Conservation (phyloP, 1,140 invertebrate species). For the Mercenaria mercenaria region DNA sequence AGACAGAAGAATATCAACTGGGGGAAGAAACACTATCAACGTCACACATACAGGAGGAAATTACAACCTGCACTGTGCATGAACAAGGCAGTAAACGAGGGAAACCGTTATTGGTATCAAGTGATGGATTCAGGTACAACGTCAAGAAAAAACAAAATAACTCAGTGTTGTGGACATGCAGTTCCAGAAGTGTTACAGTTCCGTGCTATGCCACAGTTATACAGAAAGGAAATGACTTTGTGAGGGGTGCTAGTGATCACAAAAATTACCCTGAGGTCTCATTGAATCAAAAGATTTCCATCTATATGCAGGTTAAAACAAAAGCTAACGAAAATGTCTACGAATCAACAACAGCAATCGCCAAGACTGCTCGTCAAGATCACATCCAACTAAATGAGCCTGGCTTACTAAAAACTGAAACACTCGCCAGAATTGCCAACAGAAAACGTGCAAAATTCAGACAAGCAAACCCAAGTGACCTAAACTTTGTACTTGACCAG, state of each 20-base stretch:
- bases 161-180: slow-evolving; percentile 7
- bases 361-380: no score
- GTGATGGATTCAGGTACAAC: not conserved
- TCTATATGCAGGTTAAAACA: not conserved
- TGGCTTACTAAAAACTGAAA: no score
- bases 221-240: not conserved
- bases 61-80: not conserved
- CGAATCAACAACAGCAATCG: not conserved
- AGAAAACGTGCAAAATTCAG: not conserved
- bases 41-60: not conserved
- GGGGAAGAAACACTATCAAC: not conserved
- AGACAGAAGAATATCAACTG: no score
- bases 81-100: not conserved
- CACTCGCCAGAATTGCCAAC: not conserved
- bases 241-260: not conserved
- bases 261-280: not conserved
- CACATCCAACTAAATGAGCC: no score
- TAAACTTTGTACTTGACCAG: not conserved
- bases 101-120: not conserved
- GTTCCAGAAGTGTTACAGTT: not conserved
- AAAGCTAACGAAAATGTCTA: not conserved
- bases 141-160: not conserved
- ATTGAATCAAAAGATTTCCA: not conserved
- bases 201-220: not conserved
- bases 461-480: not conserved